These are phyloP conservation scores for Drosophila sproati DNA, from an alignment of 1,140 invertebrate species.

Conservation along the genomic window DNA sequence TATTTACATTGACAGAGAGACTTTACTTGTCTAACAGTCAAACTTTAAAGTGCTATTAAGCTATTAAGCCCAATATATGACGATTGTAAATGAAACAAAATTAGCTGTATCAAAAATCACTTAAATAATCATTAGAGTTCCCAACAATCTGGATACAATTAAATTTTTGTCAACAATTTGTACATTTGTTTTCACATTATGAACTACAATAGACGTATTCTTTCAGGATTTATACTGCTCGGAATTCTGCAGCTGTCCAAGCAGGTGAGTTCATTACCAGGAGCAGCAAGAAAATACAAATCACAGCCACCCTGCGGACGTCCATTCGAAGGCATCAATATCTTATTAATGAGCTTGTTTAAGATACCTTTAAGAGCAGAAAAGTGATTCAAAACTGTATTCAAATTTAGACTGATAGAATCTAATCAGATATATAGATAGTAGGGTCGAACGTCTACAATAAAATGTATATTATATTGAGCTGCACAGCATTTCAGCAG, in stretches of 20 bases:
- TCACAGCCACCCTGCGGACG: too few relatives aligned
- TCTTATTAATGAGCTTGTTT: too few relatives aligned
- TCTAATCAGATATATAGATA: too few relatives aligned
- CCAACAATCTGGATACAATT: not conserved
- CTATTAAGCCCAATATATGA: slow-evolving; percentile 19
- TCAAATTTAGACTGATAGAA: too few relatives aligned
- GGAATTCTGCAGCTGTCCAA: slow-evolving; percentile 38
- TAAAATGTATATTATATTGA: too few relatives aligned
- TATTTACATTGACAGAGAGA: not conserved
- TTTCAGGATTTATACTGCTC: slow-evolving; percentile 27
- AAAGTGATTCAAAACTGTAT: too few relatives aligned
- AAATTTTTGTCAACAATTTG: not conserved
- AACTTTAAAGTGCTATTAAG: slow-evolving; percentile 7
- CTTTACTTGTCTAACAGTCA: not conserved
- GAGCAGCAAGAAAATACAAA: not conserved
- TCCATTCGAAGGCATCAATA: too few relatives aligned
- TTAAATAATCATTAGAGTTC: slow-evolving; percentile 51
- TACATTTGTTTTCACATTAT: slow-evolving; percentile 30
- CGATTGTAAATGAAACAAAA: slow-evolving; percentile 27
- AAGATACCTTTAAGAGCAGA: too few relatives aligned
- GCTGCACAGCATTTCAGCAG: too few relatives aligned
- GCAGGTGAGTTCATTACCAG: slow-evolving; percentile 35
- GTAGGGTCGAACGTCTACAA: too few relatives aligned
- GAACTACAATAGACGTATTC: slow-evolving; percentile 38
- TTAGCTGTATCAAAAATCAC: slow-evolving; percentile 59